Conservation (phyloP, 2,113 vertebrate genomes). For the Pseudorhombus dupliciocellatus region DNA sequence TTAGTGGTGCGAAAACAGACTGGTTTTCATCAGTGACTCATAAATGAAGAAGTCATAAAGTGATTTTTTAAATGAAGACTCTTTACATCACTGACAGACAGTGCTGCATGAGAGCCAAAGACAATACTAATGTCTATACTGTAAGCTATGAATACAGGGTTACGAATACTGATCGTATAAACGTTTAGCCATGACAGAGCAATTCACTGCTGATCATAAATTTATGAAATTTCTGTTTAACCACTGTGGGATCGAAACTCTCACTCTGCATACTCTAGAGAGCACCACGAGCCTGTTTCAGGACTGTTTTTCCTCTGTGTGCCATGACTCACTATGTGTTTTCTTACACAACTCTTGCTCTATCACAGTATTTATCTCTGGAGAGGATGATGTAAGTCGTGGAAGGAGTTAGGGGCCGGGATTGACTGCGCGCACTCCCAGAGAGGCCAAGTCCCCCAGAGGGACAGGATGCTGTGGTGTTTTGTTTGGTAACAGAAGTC, state of each 20-base stretch:
- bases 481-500: constrained; percentile 24
- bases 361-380: constrained; percentile 36
- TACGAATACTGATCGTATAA: constrained; percentile 1
- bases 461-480: constrained; percentile 38
- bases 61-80: background rate
- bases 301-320: background rate
- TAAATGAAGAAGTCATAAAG: constrained; percentile 19
- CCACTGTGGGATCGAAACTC: background rate
- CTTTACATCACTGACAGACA: background rate
- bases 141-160: background rate
- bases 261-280: constrained; percentile 1
- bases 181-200: constrained; percentile 6
- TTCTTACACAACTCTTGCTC: constrained; percentile 43
- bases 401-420: background rate
- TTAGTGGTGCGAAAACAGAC: constrained; percentile 37
- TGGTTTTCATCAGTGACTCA: constrained; percentile 43
- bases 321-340: constrained; percentile 4
- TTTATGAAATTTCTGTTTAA: constrained; percentile 5
- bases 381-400: constrained; percentile 49
- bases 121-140: background rate
- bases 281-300: constrained; percentile 17
- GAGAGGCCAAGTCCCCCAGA: constrained; percentile 10
- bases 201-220: background rate
- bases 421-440: constrained; percentile 32
- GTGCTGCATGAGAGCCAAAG: background rate